These are phyloP conservation scores for Coturnix japonica DNA, from an alignment of 2,113 vertebrate genomes.

Conservation along the genomic window DNA sequence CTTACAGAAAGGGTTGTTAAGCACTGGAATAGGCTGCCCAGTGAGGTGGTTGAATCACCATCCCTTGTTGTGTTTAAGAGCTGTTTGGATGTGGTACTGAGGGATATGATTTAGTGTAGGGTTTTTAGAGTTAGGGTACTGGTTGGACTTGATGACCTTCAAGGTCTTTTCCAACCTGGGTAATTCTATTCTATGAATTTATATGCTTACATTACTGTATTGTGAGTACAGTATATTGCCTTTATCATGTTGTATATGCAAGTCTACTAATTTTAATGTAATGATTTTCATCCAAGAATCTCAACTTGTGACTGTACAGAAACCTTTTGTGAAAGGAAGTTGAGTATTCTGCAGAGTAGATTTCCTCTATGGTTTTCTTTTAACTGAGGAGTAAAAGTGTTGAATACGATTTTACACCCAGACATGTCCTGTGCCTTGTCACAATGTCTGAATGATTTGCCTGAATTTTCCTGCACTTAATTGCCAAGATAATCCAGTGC, in stretches of 20 bases:
- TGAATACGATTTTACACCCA: neutral
- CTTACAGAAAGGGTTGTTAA: too few species aligned
- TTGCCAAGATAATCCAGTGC: neutral
- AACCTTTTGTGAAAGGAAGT: neutral
- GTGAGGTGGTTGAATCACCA: too few species aligned
- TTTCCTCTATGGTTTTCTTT: neutral
- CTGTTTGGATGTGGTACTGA: too few species aligned
- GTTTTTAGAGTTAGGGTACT: too few species aligned
- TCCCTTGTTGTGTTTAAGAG: too few species aligned
- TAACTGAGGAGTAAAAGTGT: neutral
- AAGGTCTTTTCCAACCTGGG: too few species aligned
- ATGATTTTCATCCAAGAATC: neutral
- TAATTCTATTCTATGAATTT: too few species aligned
- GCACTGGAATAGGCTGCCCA: too few species aligned
- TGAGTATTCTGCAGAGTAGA: neutral
- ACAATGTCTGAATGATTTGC: neutral
- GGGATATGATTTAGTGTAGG: too few species aligned
- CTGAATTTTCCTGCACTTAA: neutral
- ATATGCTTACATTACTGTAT: neutral
- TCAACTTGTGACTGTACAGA: neutral
- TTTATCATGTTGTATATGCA: neutral
- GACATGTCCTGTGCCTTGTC: neutral
- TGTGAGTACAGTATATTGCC: neutral
- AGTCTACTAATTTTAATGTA: neutral
- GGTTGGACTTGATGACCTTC: too few species aligned